phyloP scores from a whole-genome alignment of 2,888 invertebrate genomes.

The Drosophila rellima region DNA sequence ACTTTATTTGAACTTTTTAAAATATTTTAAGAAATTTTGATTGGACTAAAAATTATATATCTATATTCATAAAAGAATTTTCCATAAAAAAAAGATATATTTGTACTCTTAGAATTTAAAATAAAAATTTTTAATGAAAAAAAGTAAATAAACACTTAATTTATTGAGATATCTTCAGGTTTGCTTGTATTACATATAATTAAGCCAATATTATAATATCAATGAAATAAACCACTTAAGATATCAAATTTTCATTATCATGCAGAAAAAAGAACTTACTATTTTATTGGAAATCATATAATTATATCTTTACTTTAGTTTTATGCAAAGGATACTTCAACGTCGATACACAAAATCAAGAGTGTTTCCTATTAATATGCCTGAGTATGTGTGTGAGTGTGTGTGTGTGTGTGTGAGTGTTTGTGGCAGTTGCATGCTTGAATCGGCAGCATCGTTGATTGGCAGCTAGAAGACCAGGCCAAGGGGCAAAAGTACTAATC shows the following conservation, averaged over 20 bases:
- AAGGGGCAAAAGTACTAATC: constrained; percentile 65
- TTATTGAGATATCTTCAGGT: neutral
- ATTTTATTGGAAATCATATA: neutral
- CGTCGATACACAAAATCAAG: neutral
- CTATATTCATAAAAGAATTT: no score
- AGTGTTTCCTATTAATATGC: constrained; percentile 44
- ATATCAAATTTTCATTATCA: no score
- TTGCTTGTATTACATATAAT: no score
- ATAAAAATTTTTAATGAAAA: neutral
- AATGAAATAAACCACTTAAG: no score
- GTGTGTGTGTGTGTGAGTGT: constrained; percentile 13
- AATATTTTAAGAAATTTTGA: no score
- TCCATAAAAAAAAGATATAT: no score
- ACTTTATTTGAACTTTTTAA: no score
- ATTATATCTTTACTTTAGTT: neutral
- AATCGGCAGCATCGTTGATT: constrained; percentile 55
- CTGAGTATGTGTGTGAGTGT: neutral
- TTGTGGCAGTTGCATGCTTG: constrained; percentile 48
- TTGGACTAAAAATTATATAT: no score
- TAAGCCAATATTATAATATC: no score
- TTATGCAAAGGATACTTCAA: constrained; percentile 24
- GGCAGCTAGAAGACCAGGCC: constrained; percentile 48
- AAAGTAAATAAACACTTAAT: neutral
- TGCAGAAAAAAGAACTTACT: no score
- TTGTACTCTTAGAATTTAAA: no score